Evolutionary conservation across 2,888 invertebrate genomes (phyloP).

Genomic region (Neoascia interrupta): DNA sequence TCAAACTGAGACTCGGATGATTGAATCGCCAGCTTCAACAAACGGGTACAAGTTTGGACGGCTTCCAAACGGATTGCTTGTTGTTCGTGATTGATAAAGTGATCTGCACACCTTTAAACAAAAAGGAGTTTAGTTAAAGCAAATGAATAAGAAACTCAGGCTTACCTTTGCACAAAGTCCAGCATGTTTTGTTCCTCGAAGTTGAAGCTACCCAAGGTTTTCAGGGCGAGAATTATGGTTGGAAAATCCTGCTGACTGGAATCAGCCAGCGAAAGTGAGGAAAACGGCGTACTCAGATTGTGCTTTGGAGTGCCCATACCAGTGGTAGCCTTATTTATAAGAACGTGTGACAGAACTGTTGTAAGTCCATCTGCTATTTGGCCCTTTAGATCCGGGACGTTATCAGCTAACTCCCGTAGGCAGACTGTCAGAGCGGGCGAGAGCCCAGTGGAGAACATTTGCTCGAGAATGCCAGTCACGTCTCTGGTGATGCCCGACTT

Average conservation of each 20-base stretch:
- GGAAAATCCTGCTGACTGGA: slow-evolving; percentile 84
- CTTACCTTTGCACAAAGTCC: slow-evolving; percentile 89
- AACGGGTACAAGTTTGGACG: slow-evolving; percentile 94
- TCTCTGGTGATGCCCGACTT: slow-evolving; percentile 88
- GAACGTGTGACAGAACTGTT: slow-evolving; percentile 92
- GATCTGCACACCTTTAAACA: slow-evolving; percentile 89
- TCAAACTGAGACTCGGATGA: slow-evolving; percentile 81
- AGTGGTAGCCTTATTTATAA: slow-evolving; percentile 92
- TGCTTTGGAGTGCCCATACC: slow-evolving; percentile 87
- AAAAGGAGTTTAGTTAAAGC: background rate
- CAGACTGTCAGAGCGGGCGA: slow-evolving; percentile 95
- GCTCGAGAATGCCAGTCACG: slow-evolving; percentile 91
- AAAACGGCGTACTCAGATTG: slow-evolving; percentile 78
- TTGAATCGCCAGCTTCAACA: slow-evolving; percentile 90
- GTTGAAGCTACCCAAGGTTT: slow-evolving; percentile 93
- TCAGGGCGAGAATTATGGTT: slow-evolving; percentile 93
- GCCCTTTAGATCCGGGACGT: slow-evolving; percentile 91
- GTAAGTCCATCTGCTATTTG: slow-evolving; percentile 96
- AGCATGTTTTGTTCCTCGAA: slow-evolving; percentile 95
- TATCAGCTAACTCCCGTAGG: slow-evolving; percentile 92
- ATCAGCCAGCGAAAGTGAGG: slow-evolving; percentile 75
- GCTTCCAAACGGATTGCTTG: slow-evolving; percentile 96
- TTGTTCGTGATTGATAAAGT: slow-evolving; percentile 93
- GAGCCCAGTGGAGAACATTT: slow-evolving; percentile 95
- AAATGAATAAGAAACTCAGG: background rate